Evolutionary conservation across 2,888 invertebrate genomes (phyloP).

Genomic region (Mactromeris polynyma): DNA sequence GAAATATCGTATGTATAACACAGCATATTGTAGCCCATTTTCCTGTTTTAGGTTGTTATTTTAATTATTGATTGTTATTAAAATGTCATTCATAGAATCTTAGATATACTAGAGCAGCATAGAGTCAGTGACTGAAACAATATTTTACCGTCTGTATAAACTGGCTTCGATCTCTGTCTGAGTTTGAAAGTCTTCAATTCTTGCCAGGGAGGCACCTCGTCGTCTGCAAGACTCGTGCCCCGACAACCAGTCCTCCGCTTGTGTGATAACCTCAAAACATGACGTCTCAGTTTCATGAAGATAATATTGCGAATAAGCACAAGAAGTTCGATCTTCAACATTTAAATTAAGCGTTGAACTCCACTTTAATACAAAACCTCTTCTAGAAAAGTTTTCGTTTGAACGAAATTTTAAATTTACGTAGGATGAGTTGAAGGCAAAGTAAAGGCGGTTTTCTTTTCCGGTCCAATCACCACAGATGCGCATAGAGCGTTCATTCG

Average conservation of each 20-base stretch:
- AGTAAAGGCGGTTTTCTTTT: conserved; percentile 66
- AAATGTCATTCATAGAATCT: no score
- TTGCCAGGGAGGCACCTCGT: conserved; percentile 70
- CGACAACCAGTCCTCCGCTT: conserved; percentile 67
- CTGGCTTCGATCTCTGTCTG: conserved; percentile 59
- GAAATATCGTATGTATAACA: no score
- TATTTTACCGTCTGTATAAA: conserved; percentile 64
- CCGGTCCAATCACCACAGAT: conserved; percentile 78
- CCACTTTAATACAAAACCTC: conserved; percentile 74
- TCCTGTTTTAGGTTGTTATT: no score
- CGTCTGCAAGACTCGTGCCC: conserved; percentile 68
- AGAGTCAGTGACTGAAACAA: not conserved
- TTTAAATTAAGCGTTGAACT: not conserved
- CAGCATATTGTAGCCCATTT: no score
- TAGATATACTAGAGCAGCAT: no score
- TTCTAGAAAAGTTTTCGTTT: conserved; percentile 56
- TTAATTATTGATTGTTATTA: no score
- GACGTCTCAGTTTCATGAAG: conserved; percentile 55
- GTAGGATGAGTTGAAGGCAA: conserved; percentile 56
- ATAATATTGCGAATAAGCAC: conserved; percentile 36
- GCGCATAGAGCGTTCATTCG: conserved; percentile 40
- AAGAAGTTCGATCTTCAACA: conserved; percentile 17
- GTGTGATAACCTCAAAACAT: conserved; percentile 68
- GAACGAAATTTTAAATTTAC: conserved; percentile 72
- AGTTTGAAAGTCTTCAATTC: conserved; percentile 58